phyloP scores from a whole-genome alignment of 2,797 vertebrate genomes.

The Decapterus maruadsi region DNA sequence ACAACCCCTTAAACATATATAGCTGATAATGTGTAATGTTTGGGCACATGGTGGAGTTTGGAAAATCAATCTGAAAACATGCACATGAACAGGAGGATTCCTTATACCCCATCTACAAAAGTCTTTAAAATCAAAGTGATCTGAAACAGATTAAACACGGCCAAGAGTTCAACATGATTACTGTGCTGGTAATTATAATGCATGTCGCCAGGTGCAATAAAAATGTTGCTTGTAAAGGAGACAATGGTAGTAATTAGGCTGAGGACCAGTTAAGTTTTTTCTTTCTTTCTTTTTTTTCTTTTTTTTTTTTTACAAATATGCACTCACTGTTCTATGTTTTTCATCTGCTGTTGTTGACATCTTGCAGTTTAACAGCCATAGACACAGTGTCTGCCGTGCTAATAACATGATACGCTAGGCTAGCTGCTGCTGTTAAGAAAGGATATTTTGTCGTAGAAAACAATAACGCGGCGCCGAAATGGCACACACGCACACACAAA shows the following conservation, averaged over 20 bases:
- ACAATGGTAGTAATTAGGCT: not conserved
- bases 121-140: not conserved
- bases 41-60: not conserved
- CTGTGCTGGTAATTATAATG: not conserved
- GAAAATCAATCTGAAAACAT: not conserved
- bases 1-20: not conserved
- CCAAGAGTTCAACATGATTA: not conserved
- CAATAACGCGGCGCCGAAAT: not conserved
- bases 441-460: not conserved
- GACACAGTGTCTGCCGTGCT: not conserved
- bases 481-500: too few relatives aligned
- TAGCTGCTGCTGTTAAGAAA: not conserved
- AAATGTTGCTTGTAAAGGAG: not conserved
- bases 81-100: not conserved
- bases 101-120: not conserved
- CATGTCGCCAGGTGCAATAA: not conserved
- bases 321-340: not conserved
- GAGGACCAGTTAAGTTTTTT: not conserved
- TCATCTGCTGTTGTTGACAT: not conserved
- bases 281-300: too few relatives aligned
- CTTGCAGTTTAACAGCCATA: not conserved
- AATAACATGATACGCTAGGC: not conserved
- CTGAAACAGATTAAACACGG: constrained; percentile 8
- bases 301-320: not conserved
- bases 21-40: too few relatives aligned